Base-by-base conservation (phyloP, 2,113 vertebrate genomes). In the Sapayoa aenigma region DNA sequence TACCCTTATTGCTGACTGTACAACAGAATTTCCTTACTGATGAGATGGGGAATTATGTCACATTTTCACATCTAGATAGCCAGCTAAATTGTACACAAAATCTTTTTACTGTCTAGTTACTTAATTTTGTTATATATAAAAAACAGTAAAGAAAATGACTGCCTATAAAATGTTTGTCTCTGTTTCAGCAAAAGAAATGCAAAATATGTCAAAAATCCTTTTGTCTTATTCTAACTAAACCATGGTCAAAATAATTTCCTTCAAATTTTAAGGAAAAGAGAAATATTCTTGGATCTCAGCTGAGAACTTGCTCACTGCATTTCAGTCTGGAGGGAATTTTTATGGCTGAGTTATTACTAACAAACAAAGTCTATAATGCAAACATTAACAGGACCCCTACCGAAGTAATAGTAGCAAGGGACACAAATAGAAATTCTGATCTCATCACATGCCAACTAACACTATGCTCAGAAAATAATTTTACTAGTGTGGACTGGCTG, bases 281-380 rank as follows among this genome's bases (percentile, higher is more conserved):
- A 84, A 94, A 91, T 65, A 47, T 79, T 94, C 82, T 78, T 91
- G 78, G 84, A 91, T 93, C 46, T 86, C 9, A 1, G 58, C 53
- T 95, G 79, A 74, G 73, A 94, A 75, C 55, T 86, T 85, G 53
- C 5, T 14, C 62, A 71, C 75, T 89, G 47, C 6, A 12, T 90
- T 96, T 95, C 89, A 95, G 71, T 93, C 82, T 58, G 53, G 52
- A 87, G 79, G 94, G 53, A 94, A 93, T 62, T 95, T 87, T 95
- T 84, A 96, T 72, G 69, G 50, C 42, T 91, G 20, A 67, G 74
- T 90, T 96, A 94, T 71, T 93, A 83, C 72, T 94, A 94, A 94
- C 91, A 93, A 93, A 95, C 92, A 86, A 87, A 91, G 77, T 50
- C 90, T 94, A 74, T 89, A 96, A 93, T 23, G 91, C 84, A 90